Evolutionary conservation across 2,888 invertebrate genomes (phyloP).

Genomic region (Prenolepis imparis): DNA sequence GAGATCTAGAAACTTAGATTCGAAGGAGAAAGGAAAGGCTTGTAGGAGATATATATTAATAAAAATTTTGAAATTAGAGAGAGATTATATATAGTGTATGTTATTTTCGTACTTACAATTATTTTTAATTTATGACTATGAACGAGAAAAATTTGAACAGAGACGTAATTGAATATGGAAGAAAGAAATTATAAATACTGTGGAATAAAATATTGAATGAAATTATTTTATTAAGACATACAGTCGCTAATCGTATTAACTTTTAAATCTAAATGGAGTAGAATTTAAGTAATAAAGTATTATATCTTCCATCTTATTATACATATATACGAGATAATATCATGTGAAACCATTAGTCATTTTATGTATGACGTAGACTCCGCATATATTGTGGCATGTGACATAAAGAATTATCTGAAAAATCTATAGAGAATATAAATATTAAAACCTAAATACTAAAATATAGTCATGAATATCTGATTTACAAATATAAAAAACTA

Average conservation of each 20-base stretch:
- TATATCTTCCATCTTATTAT: not conserved
- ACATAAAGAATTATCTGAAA: not conserved
- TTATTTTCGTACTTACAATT: not conserved
- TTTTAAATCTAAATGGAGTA: conserved; percentile 15
- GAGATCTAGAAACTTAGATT: not conserved
- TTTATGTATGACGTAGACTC: not conserved
- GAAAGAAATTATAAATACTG: not conserved
- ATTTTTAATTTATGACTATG: not conserved
- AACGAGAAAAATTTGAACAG: not conserved
- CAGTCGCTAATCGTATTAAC: not conserved
- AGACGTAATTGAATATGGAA: conserved; percentile 10
- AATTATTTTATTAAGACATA: conserved; percentile 2
- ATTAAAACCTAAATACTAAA: not conserved
- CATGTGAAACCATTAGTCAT: not conserved
- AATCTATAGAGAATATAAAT: not conserved
- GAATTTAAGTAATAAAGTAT: conserved; percentile 14
- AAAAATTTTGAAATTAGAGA: conserved; percentile 10
- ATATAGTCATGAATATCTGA: not conserved
- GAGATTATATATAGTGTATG: not conserved
- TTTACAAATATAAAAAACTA: not conserved
- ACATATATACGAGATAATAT: not conserved
- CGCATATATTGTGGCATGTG: not conserved
- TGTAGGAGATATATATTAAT: not conserved
- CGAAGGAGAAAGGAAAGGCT: not conserved
- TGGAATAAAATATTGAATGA: not conserved